These are phyloP conservation scores for Casuarius casuarius DNA, from an alignment of 2,113 vertebrate genomes.

Conservation along the genomic window DNA sequence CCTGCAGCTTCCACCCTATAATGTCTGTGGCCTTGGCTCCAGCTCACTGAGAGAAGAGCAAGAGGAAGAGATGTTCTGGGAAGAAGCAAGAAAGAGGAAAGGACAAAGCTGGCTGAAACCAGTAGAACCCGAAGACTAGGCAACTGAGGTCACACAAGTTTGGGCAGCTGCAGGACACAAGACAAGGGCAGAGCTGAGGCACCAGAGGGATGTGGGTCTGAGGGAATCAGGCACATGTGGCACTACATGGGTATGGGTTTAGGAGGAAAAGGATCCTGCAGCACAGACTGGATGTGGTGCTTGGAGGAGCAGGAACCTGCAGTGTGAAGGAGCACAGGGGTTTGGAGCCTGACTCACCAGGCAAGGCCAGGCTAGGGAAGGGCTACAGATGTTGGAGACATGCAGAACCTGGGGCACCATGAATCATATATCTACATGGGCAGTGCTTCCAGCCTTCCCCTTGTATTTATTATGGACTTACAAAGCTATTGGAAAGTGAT, in stretches of 20 bases:
- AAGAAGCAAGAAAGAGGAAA: neutral
- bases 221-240: neutral
- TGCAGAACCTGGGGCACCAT: neutral
- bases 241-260: neutral
- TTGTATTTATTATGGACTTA: neutral
- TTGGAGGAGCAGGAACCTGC: rapidly evolving
- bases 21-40: neutral
- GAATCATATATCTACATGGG: neutral
- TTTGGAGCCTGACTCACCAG: neutral
- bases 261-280: neutral
- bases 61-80: neutral
- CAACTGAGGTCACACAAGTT: neutral
- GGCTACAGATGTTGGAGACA: neutral
- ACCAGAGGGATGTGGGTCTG: rapidly evolving
- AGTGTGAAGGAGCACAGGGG: neutral
- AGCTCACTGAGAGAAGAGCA: neutral
- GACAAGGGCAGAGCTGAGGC: neutral
- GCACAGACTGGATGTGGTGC: rapidly evolving
- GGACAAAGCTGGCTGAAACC: neutral
- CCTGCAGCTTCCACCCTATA: neutral
- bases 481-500: neutral
- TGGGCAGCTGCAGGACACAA: neutral
- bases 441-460: neutral
- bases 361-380: neutral
- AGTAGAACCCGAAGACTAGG: neutral